phyloP scores from a whole-genome alignment of 1,140 invertebrate species.

The Hylyphantes graminicola region DNA sequence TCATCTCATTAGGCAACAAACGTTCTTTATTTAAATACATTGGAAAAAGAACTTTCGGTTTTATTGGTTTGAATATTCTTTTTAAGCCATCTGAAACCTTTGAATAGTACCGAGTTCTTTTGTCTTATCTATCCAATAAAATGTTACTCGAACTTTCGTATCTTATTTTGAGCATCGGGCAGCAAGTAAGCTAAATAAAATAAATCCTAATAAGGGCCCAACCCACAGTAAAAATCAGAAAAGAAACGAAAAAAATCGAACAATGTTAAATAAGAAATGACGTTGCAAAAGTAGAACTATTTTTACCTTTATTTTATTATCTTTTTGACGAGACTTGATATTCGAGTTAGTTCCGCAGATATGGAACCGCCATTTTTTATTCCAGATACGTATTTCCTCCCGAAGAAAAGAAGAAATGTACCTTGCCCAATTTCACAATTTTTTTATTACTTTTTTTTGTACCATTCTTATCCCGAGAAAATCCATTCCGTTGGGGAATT shows the following conservation, averaged over 20 bases:
- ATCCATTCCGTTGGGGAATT: constrained; percentile 35
- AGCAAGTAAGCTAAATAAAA: neutral
- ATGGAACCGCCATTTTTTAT: constrained; percentile 36
- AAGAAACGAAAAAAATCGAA: constrained; percentile 15
- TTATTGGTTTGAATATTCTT: neutral
- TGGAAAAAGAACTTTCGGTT: neutral
- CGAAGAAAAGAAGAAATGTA: neutral
- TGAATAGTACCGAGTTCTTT: neutral
- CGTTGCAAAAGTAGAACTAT: constrained; percentile 29
- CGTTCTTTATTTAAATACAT: neutral
- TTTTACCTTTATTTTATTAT: constrained; percentile 19
- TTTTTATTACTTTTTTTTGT: constrained; percentile 12
- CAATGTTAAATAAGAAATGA: constrained; percentile 49
- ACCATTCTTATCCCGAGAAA: constrained; percentile 30
- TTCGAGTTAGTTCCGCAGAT: constrained; percentile 19
- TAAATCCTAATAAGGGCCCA: constrained; percentile 12
- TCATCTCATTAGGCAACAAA: too few species aligned
- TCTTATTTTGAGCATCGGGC: constrained; percentile 18
- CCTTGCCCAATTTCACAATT: constrained; percentile 24
- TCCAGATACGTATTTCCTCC: constrained; percentile 9
- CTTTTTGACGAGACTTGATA: constrained; percentile 32
- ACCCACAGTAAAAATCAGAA: neutral
- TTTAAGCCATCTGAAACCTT: constrained; percentile 12
- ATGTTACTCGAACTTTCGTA: neutral
- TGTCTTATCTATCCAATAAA: neutral